Percentiles rank a stretch among this genome's conserved stretches.
phyloP scores from a whole-genome alignment of 2,888 invertebrate genomes.

The Andrena fulva region DNA sequence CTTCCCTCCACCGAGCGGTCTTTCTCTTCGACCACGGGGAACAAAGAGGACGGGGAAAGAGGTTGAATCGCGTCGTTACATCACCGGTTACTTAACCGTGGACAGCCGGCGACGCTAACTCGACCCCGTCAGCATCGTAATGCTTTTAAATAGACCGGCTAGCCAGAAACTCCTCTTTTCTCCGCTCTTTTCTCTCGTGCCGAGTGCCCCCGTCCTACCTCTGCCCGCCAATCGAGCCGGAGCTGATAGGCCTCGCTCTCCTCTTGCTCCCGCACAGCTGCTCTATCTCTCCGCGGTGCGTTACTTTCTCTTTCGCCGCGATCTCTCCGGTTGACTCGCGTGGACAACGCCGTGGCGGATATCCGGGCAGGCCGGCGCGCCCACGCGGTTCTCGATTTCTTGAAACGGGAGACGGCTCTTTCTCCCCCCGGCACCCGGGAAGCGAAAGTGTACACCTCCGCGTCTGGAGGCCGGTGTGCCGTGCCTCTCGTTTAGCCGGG shows the following conservation, averaged over 20 bases:
- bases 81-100: constrained; percentile 73
- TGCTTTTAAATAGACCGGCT: constrained; percentile 69
- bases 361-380: constrained; percentile 35
- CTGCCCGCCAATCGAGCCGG: not conserved
- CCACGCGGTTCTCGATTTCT: constrained; percentile 47
- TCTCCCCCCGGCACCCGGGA: not conserved
- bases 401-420: constrained; percentile 23
- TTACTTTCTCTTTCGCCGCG: constrained; percentile 8
- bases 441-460: constrained; percentile 15
- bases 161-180: constrained; percentile 44
- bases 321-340: not conserved
- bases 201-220: constrained; percentile 2
- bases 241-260: not conserved
- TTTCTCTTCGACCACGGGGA: constrained; percentile 45
- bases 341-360: constrained; percentile 20
- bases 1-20: constrained; percentile 20
- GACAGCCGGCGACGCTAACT: constrained; percentile 59
- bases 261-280: not conserved
- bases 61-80: constrained; percentile 70
- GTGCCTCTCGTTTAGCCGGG: too few relatives aligned
- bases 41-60: constrained; percentile 56
- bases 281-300: not conserved
- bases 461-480: too few relatives aligned
- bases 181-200: not conserved
- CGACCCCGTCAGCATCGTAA: constrained; percentile 57